Evolutionary conservation across 1,140 invertebrate species (phyloP).

Genomic region (Lordiphosa mommai): DNA sequence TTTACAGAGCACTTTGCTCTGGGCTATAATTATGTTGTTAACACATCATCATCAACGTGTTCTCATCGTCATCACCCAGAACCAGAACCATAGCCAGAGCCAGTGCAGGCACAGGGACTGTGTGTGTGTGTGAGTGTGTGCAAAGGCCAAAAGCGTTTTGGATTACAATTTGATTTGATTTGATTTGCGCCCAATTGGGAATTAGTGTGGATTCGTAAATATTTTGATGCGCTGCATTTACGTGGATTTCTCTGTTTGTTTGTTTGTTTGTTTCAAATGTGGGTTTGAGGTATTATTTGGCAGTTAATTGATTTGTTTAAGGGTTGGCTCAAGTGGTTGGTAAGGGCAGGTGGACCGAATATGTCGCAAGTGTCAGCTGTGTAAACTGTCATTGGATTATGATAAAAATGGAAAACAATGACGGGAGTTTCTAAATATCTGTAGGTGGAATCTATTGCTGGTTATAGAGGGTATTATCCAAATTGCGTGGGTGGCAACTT

Average conservation of each 20-base stretch:
- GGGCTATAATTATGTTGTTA: slow-evolving; percentile 79
- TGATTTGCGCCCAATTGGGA: slow-evolving; percentile 75
- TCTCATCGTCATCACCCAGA: slow-evolving; percentile 20
- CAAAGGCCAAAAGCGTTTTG: slow-evolving; percentile 63
- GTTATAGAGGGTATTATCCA: no score
- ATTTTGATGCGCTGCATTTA: slow-evolving; percentile 65
- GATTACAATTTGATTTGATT: slow-evolving; percentile 76
- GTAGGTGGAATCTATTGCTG: no score
- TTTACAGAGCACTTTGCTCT: slow-evolving; percentile 53
- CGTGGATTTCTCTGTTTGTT: slow-evolving; percentile 30
- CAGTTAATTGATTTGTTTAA: no score
- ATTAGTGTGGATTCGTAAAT: slow-evolving; percentile 72
- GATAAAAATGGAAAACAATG: neutral
- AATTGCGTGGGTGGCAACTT: no score
- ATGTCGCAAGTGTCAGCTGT: slow-evolving; percentile 13
- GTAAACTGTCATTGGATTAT: neutral
- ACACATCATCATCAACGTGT: slow-evolving; percentile 71
- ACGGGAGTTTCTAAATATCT: no score
- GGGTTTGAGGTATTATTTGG: slow-evolving; percentile 1
- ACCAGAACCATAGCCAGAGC: slow-evolving; percentile 11
- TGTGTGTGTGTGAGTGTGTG: slow-evolving; percentile 8
- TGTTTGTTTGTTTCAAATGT: slow-evolving; percentile 16
- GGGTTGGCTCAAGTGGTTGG: no score
- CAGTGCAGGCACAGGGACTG: neutral
- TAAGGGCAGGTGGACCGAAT: no score